Conservation (phyloP, 2,888 invertebrate species). For the Habrosyne pyritoides region DNA sequence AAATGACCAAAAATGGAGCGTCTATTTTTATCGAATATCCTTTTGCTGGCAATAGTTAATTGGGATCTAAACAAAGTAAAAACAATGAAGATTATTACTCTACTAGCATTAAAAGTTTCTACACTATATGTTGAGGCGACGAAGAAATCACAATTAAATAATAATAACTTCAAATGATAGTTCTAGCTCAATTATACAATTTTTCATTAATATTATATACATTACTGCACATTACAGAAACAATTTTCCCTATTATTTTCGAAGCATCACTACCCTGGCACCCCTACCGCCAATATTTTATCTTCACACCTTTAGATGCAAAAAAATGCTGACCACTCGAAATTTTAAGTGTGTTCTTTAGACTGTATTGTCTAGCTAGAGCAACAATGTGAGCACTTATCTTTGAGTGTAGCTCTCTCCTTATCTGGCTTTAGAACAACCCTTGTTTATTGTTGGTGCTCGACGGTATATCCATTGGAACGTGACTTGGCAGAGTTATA, state of each 20-base stretch:
- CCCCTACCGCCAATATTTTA: slow-evolving; percentile 10
- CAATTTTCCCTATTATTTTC: too few species aligned
- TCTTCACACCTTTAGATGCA: slow-evolving; percentile 34
- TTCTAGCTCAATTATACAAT: too few species aligned
- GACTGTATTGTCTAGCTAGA: slow-evolving; percentile 59
- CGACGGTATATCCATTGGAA: slow-evolving; percentile 26
- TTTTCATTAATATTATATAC: too few species aligned
- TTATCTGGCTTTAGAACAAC: slow-evolving; percentile 40
- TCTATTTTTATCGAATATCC: neutral
- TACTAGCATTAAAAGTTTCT: too few species aligned
- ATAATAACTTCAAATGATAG: too few species aligned
- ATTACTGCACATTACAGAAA: too few species aligned
- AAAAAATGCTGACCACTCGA: slow-evolving; percentile 72
- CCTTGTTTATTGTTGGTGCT: slow-evolving; percentile 13
- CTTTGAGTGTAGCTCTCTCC: slow-evolving; percentile 42
- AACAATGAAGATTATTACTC: too few species aligned
- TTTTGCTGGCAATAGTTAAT: too few species aligned
- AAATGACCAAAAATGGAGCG: slow-evolving; percentile 14
- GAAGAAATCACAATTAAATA: too few species aligned
- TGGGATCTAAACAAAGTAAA: too few species aligned
- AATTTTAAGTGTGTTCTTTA: slow-evolving; percentile 54
- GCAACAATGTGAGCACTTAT: slow-evolving; percentile 51
- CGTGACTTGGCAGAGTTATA: slow-evolving; percentile 33
- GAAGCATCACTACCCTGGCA: neutral
- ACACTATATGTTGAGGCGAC: too few species aligned